Conservation (phyloP, 2,113 vertebrate genomes). For the Himantopus leucocephalus region DNA sequence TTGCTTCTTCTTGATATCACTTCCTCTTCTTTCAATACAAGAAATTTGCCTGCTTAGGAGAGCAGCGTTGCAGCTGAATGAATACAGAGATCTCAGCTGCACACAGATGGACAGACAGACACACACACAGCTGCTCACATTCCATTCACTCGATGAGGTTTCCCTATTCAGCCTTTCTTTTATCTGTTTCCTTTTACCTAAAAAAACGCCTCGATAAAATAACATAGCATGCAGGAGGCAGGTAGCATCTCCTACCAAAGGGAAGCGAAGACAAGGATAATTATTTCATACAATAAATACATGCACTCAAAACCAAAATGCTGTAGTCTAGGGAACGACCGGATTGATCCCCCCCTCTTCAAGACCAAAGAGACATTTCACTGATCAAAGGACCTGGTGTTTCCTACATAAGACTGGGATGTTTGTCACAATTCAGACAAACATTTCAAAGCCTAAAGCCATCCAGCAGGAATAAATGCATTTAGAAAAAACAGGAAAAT, state of each 20-base stretch:
- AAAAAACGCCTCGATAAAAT: background rate
- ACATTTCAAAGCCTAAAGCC: background rate
- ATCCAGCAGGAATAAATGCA: background rate
- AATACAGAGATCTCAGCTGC: background rate
- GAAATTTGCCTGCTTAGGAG: background rate
- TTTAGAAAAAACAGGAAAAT: background rate
- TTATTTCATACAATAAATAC: background rate
- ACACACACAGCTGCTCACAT: background rate
- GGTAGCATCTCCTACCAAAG: background rate
- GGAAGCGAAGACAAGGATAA: background rate
- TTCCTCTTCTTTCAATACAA: background rate
- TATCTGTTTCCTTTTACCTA: background rate
- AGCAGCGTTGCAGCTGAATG: accelerated
- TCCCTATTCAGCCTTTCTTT: background rate
- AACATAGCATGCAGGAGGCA: background rate
- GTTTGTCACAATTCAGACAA: background rate
- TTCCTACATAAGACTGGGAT: background rate
- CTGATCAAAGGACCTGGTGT: background rate
- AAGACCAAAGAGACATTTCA: background rate
- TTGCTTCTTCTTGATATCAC: background rate
- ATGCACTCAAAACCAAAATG: background rate
- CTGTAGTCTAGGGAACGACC: background rate
- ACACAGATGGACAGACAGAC: background rate
- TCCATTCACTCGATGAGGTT: background rate
- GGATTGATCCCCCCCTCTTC: background rate